Conservation (phyloP, 1,140 invertebrate genomes). For the Pachyrhynchus sulphureomaculatus region DNA sequence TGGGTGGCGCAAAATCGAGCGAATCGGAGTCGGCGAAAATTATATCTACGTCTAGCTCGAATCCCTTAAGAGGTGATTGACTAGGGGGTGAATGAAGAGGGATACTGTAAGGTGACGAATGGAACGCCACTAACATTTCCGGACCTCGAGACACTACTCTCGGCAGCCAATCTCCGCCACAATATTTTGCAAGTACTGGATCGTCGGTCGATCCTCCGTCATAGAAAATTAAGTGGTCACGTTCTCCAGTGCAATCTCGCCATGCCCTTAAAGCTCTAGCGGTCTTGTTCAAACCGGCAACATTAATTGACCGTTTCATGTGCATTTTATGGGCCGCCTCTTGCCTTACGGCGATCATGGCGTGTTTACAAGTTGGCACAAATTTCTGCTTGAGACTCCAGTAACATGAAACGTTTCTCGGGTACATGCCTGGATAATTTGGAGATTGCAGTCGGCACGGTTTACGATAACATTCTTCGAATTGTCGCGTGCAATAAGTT, state of each 20-base stretch:
- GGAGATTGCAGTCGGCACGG: conserved; percentile 79
- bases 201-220: conserved; percentile 79
- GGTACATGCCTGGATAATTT: conserved; percentile 92
- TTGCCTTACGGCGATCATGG: conserved; percentile 80
- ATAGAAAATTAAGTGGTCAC: conserved; percentile 82
- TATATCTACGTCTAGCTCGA: conserved; percentile 84
- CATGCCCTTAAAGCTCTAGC: conserved; percentile 70
- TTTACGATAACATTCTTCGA: conserved; percentile 83
- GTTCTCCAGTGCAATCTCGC: conserved; percentile 78
- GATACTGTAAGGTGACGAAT: conserved; percentile 74
- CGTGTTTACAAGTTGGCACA: conserved; percentile 83
- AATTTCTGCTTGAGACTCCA: conserved; percentile 79
- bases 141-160: conserved; percentile 70
- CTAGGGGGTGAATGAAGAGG: conserved; percentile 60
- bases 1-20: conserved; percentile 64
- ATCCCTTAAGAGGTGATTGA: conserved; percentile 66
- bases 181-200: conserved; percentile 80
- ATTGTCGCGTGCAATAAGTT: conserved; percentile 83
- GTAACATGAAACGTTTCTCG: conserved; percentile 81
- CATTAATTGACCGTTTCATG: conserved; percentile 65
- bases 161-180: conserved; percentile 80
- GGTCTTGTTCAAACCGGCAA: conserved; percentile 67
- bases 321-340: conserved; percentile 70
- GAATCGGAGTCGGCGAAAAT: conserved; percentile 82
- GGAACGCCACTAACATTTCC: conserved; percentile 83